These are phyloP conservation scores for Enteromius radiatus DNA, from an alignment of 2,797 vertebrate genomes.

Conservation along the genomic window DNA sequence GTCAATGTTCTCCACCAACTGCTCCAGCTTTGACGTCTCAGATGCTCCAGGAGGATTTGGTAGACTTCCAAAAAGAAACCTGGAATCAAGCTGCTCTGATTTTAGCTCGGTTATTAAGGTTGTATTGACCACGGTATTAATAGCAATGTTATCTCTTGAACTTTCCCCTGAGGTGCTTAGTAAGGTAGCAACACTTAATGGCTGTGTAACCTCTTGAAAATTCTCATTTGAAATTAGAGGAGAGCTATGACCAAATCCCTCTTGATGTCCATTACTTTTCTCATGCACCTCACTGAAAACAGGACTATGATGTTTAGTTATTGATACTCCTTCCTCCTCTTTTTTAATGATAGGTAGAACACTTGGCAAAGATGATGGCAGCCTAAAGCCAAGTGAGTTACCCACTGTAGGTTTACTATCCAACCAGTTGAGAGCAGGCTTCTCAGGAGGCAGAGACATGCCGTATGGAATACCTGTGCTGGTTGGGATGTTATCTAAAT, in stretches of 20 bases:
- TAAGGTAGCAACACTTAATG: slow-evolving; percentile 69
- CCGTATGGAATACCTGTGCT: slow-evolving; percentile 96
- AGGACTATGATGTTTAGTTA: slow-evolving; percentile 87
- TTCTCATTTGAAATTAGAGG: slow-evolving; percentile 83
- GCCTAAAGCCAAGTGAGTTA: slow-evolving; percentile 89
- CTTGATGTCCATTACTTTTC: slow-evolving; percentile 79
- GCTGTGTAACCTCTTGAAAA: slow-evolving; percentile 81
- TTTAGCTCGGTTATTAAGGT: slow-evolving; percentile 91
- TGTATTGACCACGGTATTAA: slow-evolving; percentile 82
- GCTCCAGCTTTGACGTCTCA: slow-evolving; percentile 96
- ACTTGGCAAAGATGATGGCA: slow-evolving; percentile 91
- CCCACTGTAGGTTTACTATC: slow-evolving; percentile 94
- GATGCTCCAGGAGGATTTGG: slow-evolving; percentile 90
- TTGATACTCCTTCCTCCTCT: slow-evolving; percentile 90
- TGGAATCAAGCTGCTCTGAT: slow-evolving; percentile 94
- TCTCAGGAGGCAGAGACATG: slow-evolving; percentile 97
- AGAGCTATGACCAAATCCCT: slow-evolving; percentile 82
- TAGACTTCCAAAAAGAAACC: slow-evolving; percentile 92
- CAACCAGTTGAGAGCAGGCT: slow-evolving; percentile 95
- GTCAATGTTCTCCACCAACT: slow-evolving; percentile 98
- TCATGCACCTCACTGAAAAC: slow-evolving; percentile 83
- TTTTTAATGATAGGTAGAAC: slow-evolving; percentile 95
- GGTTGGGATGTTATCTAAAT: slow-evolving; percentile 97
- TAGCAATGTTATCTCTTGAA: slow-evolving; percentile 76
- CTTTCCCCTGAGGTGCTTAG: slow-evolving; percentile 71